A percentile compares a stretch with the other conserved stretches of the same genome.
Evolutionary conservation across 2,113 vertebrate genomes (phyloP).

Genomic region (Catharus fuscescens): DNA sequence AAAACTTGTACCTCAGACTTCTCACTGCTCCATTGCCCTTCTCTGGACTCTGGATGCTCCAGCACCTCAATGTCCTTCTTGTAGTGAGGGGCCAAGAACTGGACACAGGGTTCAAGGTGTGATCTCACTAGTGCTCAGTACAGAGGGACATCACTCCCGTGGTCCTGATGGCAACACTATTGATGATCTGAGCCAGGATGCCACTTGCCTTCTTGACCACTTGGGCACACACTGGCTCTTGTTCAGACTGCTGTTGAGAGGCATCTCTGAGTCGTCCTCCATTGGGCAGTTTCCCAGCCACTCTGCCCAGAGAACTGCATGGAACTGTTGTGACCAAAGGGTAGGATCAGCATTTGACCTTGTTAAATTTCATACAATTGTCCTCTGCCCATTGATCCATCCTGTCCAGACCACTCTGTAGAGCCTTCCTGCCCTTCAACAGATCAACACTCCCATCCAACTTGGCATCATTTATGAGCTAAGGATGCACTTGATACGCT

Average conservation of each 20-base stretch:
- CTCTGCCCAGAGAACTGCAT: not conserved
- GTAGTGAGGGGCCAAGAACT: not conserved
- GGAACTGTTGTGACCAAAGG: not conserved
- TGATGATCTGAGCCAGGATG: not conserved
- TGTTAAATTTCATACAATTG: not conserved
- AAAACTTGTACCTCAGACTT: not conserved
- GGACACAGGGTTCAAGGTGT: rapidly evolving
- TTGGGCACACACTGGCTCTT: not conserved
- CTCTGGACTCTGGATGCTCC: not conserved
- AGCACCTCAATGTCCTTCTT: not conserved
- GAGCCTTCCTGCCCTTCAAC: not conserved
- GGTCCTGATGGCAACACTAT: not conserved
- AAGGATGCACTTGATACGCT: not conserved
- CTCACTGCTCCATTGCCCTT: not conserved
- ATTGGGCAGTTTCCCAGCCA: not conserved
- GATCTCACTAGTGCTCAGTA: rapidly evolving
- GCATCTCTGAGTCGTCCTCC: not conserved
- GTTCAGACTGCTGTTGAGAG: not conserved
- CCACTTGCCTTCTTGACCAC: not conserved
- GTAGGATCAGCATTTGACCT: not conserved
- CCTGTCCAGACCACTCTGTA: not conserved
- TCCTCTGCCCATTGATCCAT: not conserved
- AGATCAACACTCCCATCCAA: not conserved
- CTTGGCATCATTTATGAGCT: not conserved
- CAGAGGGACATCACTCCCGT: not conserved